Evolutionary conservation across 2,113 vertebrate genomes (phyloP), one percentile per base, ranked within the genome.

Genomic region (Accipiter cooperii): DNA sequence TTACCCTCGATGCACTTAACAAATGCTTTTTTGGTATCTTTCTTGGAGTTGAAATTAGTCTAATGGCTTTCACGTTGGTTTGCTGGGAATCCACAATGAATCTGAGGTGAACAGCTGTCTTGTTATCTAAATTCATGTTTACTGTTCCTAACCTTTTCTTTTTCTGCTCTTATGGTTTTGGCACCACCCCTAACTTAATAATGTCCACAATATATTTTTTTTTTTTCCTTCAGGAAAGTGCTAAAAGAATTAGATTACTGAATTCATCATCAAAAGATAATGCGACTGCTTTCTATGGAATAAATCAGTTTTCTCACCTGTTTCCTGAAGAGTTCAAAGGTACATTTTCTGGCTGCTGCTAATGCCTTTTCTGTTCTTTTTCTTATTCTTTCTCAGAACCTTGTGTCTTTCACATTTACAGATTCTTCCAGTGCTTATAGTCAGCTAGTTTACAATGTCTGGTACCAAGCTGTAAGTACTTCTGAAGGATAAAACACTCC

Each of bases 301-400:
- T 99, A 93, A 99, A 99, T 97, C 98, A 98, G 52, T 99, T 99
- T 97, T 99, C 99, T 79, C 97, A 99, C 63, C 98, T 99, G 64
- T 98, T 98, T 61, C 98, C 98, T 75, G 90, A 98, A 84, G 98
- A 99, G 89, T 99, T 99, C 97, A 99, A 97, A 98, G 98, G 99
- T 99, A 98, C 52, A 8, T 34, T 64, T 54, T 47, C n/a, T 75
- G 29, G 3, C 36, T 93, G 47, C 68, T 91, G 38, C 34, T 74
- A 57, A 22, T 84, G 20, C 6, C 40, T 84, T 61, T 96, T 60
- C 61, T 79, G 14, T 22, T 54, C 3, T 40, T 61, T 79, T 71
- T 75, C 33, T 47, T 65, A 52, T 52, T 86, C 34, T 89, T 90
- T 87, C 38, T 80, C 55, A 92, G 91, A 89, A 73, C 49, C 44